Evolutionary conservation across 2,797 vertebrate species (phyloP).

Genomic region (Argentina silus): DNA sequence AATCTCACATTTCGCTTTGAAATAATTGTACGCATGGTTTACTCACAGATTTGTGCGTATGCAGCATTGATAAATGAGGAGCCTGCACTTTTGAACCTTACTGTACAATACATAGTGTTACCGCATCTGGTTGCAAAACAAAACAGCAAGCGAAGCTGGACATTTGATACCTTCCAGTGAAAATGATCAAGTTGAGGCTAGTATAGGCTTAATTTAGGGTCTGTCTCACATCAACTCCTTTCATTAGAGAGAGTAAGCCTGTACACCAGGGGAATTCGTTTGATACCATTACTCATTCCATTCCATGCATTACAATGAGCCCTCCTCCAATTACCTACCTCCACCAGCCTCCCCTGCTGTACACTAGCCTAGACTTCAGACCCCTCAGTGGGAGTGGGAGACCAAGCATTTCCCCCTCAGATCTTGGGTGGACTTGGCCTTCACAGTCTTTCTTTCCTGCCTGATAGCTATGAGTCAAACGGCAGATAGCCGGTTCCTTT

Average conservation of each 20-base stretch:
- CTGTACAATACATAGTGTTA: too few relatives aligned
- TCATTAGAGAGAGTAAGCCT: not conserved
- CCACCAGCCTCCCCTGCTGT: too few relatives aligned
- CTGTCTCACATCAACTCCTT: too few relatives aligned
- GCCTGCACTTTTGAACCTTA: too few relatives aligned
- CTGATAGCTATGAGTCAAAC: conserved; percentile 20
- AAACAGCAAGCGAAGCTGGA: not conserved
- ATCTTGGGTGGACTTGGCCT: conserved; percentile 20
- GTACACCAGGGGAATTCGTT: too few relatives aligned
- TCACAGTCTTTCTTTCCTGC: not conserved
- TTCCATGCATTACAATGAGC: too few relatives aligned
- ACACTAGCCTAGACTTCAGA: not conserved
- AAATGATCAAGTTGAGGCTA: not conserved
- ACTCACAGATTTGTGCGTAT: too few relatives aligned
- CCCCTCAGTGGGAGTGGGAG: conserved; percentile 6
- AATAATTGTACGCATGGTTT: too few relatives aligned
- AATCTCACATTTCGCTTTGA: too few relatives aligned
- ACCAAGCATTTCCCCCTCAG: conserved; percentile 15
- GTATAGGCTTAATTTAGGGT: not conserved
- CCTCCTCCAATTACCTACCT: too few relatives aligned
- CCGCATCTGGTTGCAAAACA: not conserved
- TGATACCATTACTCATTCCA: too few relatives aligned
- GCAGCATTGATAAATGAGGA: too few relatives aligned
- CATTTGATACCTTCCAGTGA: not conserved
- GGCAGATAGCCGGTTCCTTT: conserved; percentile 35